These are phyloP conservation scores for Drosophila acutilabella DNA, from an alignment of 2,888 invertebrate species.

Conservation along the genomic window DNA sequence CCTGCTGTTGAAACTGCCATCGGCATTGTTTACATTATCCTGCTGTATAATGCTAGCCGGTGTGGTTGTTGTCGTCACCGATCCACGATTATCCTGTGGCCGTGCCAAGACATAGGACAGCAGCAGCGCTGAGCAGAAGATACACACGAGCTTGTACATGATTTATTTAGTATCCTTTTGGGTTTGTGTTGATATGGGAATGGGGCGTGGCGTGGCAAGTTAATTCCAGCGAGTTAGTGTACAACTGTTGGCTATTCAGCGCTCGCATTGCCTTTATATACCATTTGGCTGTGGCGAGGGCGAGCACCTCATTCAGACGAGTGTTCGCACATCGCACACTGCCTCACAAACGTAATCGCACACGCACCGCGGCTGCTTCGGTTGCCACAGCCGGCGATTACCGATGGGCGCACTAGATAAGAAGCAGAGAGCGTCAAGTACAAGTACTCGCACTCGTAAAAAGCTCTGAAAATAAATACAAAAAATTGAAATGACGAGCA, in stretches of 20 bases:
- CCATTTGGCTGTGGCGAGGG: constrained; percentile 49
- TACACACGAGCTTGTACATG: constrained; percentile 77
- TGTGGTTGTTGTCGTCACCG: constrained; percentile 77
- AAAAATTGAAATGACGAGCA: constrained; percentile 55
- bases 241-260: constrained; percentile 67
- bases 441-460: constrained; percentile 46
- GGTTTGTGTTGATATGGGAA: constrained; percentile 7
- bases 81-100: constrained; percentile 73
- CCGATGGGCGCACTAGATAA: constrained; percentile 83
- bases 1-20: constrained; percentile 86
- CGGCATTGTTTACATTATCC: constrained; percentile 85
- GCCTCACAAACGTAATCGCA: constrained; percentile 14
- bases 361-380: constrained; percentile 34
- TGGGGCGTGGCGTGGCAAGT: constrained; percentile 47
- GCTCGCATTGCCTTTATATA: constrained; percentile 66
- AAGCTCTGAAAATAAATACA: constrained; percentile 10
- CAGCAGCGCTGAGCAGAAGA: constrained; percentile 72
- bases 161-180: constrained; percentile 22
- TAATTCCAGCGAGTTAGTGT: constrained; percentile 59
- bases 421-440: constrained; percentile 68
- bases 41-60: constrained; percentile 86
- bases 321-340: constrained; percentile 43
- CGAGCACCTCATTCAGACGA: constrained; percentile 50
- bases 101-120: constrained; percentile 75
- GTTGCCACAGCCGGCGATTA: constrained; percentile 54